Evolutionary conservation across 2,113 vertebrate species (phyloP).

Genomic region (Tetrao urogallus): DNA sequence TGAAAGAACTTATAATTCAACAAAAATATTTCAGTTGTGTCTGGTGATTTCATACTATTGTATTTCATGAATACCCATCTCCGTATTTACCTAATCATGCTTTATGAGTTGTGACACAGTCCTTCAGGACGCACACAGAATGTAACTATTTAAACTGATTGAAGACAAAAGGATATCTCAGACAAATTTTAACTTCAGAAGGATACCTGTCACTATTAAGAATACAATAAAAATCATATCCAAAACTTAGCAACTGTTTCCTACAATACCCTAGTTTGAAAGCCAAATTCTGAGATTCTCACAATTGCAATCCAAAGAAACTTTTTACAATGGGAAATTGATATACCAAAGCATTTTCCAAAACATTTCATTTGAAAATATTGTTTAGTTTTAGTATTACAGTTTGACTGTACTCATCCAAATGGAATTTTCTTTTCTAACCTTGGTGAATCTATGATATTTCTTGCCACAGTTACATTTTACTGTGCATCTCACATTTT

Average conservation of each 20-base stretch:
- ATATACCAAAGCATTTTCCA: not conserved
- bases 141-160: not conserved
- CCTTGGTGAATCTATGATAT: not conserved
- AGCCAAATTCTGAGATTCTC: not conserved
- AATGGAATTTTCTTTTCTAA: not conserved
- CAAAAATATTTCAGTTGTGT: not conserved
- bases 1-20: not conserved
- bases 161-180: not conserved
- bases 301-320: not conserved
- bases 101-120: not conserved
- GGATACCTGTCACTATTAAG: not conserved
- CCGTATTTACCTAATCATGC: not conserved
- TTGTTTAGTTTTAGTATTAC: not conserved
- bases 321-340: not conserved
- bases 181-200: not conserved
- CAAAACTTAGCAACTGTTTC: not conserved
- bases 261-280: not conserved
- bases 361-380: not conserved
- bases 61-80: not conserved
- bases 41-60: not conserved
- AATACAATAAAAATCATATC: not conserved
- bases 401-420: not conserved
- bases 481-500: too few species aligned
- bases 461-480: not conserved
- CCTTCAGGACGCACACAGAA: not conserved